Base-by-base conservation (phyloP, 1,140 invertebrate species). In the Zaprionus inermis region DNA sequence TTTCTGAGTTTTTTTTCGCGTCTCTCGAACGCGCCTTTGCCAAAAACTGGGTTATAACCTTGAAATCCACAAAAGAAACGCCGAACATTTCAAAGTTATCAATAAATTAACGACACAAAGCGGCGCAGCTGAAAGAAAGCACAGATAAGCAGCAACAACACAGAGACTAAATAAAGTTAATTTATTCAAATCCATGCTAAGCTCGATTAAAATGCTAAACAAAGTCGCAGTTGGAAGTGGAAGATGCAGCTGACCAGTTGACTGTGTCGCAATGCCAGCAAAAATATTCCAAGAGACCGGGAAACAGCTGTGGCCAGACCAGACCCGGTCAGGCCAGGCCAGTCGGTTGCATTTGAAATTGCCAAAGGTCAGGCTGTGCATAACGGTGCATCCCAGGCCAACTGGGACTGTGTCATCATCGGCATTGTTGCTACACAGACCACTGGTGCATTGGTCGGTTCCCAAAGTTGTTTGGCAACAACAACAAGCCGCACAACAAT, bases 41-140 rank as follows among this genome's bases (percentile, higher is more conserved):
- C 72, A 74, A 70, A 88, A 89, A 89, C 80, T 88, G 70, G 84
- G 84, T 88, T 88, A 89, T 89, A 88, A 88, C 84, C 84, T 88
- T 88, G 84, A 88, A 88, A 89, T 54, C 32, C 24, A 83, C 79
- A 86, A 83, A 88, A 74, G 84, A 79, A 63, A 78, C 83, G 79
- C 64, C 83, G 59, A 74, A 71, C 57, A 72, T 71, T 82, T 89
- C 70, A 72, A 80, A 79, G 77, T 72, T 74, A 72, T 80, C 82
- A 61, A 85, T 85, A 86, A 86, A 86, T 86, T 85, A 67, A 74
- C 38, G 55, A 56, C 69, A 77, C 60, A 77, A 74, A 76, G 44
- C 12, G 28, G 20, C 32, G 14, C 41, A 41, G 22, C 82, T 18
- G n/a, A 70, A 77, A 77, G 82, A 88, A 79, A 88, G 82, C 60